Conservation (phyloP, 2,797 vertebrate species). For the Podarcis lilfordi region DNA sequence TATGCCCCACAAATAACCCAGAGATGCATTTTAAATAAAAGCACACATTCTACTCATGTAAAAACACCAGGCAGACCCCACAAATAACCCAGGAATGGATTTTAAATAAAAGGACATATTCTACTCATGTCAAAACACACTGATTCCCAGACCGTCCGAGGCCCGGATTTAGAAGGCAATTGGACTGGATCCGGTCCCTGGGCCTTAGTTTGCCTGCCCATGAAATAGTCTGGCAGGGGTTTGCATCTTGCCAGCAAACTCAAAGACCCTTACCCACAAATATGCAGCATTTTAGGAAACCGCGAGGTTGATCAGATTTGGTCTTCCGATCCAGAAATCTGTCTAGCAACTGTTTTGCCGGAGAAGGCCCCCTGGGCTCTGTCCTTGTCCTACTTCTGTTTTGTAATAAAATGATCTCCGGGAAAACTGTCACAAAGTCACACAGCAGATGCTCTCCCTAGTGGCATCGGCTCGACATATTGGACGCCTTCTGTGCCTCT, state of each 20-base stretch:
- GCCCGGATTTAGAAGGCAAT: no score
- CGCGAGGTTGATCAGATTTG: not conserved
- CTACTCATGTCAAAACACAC: no score
- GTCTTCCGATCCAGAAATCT: not conserved
- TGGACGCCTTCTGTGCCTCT: not conserved
- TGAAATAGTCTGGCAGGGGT: not conserved
- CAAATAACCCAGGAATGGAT: no score
- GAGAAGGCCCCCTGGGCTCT: not conserved
- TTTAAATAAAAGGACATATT: no score
- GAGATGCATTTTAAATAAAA: no score
- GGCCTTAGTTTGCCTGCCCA: no score
- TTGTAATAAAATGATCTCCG: not conserved
- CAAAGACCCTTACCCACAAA: not conserved
- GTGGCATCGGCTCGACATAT: not conserved
- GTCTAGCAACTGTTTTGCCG: not conserved
- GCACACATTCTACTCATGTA: no score
- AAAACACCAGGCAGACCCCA: no score
- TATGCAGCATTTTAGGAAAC: not conserved
- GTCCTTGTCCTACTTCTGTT: constrained; percentile 22
- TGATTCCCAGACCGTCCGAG: no score
- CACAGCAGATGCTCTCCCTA: constrained; percentile 1
- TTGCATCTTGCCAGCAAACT: not conserved
- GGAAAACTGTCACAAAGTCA: not conserved
- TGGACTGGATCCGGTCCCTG: no score
- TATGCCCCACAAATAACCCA: no score